Conservation (phyloP, 2,113 vertebrate species). For the Piprites chloris region DNA sequence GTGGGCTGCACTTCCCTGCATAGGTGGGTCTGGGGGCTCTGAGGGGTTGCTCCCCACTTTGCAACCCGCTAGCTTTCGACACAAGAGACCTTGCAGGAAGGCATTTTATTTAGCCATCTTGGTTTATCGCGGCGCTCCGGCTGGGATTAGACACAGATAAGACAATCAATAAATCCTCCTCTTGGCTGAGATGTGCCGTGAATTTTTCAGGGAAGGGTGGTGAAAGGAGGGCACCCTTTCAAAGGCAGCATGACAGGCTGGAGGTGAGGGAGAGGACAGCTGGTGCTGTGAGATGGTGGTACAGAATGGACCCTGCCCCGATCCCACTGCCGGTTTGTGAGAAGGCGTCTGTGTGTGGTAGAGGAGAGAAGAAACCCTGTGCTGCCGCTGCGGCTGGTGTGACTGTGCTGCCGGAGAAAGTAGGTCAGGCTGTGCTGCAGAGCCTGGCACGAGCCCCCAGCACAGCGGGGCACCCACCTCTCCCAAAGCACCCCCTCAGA, state of each 20-base stretch:
- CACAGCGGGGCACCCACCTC: neutral
- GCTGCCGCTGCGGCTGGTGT: neutral
- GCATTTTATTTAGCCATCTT: neutral
- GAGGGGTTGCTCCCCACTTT: neutral
- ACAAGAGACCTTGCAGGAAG: neutral
- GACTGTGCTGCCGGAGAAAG: neutral
- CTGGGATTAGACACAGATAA: slow-evolving; percentile 59
- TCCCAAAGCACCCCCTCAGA: neutral
- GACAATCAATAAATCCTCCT: slow-evolving; percentile 48
- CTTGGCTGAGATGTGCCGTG: slow-evolving; percentile 5
- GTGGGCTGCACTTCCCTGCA: neutral
- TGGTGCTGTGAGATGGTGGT: neutral
- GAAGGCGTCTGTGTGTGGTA: neutral
- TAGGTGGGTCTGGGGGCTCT: neutral
- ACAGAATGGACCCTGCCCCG: neutral
- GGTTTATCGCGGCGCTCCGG: neutral
- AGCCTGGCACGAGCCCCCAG: neutral
- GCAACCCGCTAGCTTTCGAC: neutral
- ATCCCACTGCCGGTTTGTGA: neutral
- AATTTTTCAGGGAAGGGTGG: neutral
- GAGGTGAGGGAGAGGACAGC: neutral
- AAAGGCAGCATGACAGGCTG: neutral
- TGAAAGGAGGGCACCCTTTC: neutral
- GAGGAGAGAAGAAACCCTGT: neutral
- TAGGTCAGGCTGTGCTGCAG: slow-evolving; percentile 62